Evolutionary conservation across 2,113 vertebrate species (phyloP).

Genomic region (Prinia subflava): DNA sequence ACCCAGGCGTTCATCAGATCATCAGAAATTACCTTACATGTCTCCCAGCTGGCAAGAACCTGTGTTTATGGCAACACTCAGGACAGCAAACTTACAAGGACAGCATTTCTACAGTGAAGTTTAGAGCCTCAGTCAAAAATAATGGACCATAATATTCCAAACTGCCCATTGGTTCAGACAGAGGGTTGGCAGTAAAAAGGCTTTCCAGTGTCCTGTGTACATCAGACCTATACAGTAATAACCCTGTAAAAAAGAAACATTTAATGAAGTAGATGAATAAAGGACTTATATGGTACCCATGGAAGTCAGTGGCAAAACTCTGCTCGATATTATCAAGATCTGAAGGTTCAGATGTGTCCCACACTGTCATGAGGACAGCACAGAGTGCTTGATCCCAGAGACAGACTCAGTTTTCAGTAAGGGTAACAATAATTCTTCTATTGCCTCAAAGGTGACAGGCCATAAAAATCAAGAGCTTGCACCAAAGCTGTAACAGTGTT

Average conservation of each 20-base stretch:
- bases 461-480: slow-evolving; percentile 6
- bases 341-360: background rate
- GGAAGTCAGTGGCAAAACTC: background rate
- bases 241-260: background rate
- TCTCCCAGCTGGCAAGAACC: background rate
- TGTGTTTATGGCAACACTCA: background rate
- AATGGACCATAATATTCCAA: slow-evolving; percentile 15
- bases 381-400: background rate
- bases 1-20: background rate
- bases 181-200: background rate
- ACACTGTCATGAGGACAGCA: background rate
- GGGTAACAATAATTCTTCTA: background rate
- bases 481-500: background rate
- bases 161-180: background rate
- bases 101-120: slow-evolving; percentile 13
- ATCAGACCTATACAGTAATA: background rate
- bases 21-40: background rate
- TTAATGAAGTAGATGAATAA: background rate
- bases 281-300: background rate
- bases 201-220: background rate
- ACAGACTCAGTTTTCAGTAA: background rate
- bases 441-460: background rate
- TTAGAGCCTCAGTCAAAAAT: slow-evolving; percentile 48
- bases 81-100: background rate
- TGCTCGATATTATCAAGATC: accelerated